Conservation (phyloP, 2,888 invertebrate species). For the Proisotoma minuta region DNA sequence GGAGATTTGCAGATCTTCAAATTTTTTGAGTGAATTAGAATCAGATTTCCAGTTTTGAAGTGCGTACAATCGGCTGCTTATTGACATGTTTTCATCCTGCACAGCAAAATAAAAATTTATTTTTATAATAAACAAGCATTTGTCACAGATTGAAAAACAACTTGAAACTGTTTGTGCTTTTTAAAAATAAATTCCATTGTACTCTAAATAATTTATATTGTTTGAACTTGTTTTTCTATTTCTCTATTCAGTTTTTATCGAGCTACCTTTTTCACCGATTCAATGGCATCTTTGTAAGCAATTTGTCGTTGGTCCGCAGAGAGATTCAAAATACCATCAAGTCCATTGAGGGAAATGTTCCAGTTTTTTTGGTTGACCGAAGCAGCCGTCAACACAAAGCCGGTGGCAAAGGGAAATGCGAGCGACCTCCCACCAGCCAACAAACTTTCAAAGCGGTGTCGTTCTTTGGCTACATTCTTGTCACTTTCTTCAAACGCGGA, state of each 20-base stretch:
- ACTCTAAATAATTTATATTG: too few species aligned
- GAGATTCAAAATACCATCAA: constrained; percentile 20
- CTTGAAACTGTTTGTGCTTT: too few species aligned
- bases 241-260: too few species aligned
- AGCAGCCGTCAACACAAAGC: constrained; percentile 21
- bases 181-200: too few species aligned
- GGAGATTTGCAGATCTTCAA: constrained; percentile 22
- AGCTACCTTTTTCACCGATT: constrained; percentile 27
- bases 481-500: too few species aligned
- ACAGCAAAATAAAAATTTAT: not conserved
- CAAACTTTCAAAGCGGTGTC: constrained; percentile 21
- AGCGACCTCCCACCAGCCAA: constrained; percentile 28
- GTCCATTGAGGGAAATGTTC: constrained; percentile 31
- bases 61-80: constrained; percentile 20
- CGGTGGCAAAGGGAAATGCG: constrained; percentile 28
- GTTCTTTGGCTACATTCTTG: too few species aligned
- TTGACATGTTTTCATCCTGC: constrained; percentile 28
- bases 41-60: not conserved
- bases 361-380: constrained; percentile 29
- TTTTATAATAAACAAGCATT: too few species aligned
- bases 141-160: too few species aligned
- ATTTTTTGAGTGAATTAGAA: not conserved
- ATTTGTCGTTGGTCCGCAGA: constrained; percentile 19
- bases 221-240: too few species aligned
- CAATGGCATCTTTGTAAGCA: constrained; percentile 23